A percentile compares a stretch with the other conserved stretches of the same genome.
These are phyloP conservation scores for Perca flavescens DNA, from an alignment of 2,113 vertebrate species.

Conservation along the genomic window DNA sequence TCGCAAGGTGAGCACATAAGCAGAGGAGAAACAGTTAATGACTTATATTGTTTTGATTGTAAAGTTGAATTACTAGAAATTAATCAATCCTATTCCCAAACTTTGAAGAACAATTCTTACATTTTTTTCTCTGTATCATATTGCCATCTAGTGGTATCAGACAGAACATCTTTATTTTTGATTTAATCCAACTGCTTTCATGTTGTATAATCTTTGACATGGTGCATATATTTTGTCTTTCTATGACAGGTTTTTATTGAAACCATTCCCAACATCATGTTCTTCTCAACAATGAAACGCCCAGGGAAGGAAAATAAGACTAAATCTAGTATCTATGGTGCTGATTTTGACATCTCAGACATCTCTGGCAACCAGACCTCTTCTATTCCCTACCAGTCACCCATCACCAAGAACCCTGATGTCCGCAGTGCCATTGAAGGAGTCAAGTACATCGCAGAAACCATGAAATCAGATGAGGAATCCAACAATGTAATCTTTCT, in stretches of 20 bases:
- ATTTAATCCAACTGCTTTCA: neutral
- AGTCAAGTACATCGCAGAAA: conserved; percentile 95
- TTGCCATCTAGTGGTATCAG: conserved; percentile 72
- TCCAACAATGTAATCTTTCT: conserved; percentile 89
- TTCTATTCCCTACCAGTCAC: conserved; percentile 89
- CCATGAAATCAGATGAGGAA: conserved; percentile 95
- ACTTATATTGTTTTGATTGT: conserved; percentile 56
- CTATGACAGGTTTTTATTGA: conserved; percentile 91
- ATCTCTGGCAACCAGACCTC: conserved; percentile 92
- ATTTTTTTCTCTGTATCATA: conserved; percentile 43
- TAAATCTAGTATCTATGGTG: conserved; percentile 86
- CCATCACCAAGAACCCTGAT: conserved; percentile 92
- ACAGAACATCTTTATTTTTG: neutral
- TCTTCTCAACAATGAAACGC: conserved; percentile 96
- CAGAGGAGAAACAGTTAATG: conserved; percentile 77
- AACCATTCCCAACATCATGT: conserved; percentile 95
- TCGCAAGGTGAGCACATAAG: conserved; percentile 89
- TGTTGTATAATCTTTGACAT: neutral
- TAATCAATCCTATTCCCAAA: neutral
- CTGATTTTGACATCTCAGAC: conserved; percentile 95
- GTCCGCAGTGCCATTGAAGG: conserved; percentile 97
- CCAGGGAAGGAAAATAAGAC: conserved; percentile 89
- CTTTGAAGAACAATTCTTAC: neutral
- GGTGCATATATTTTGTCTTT: conserved; percentile 13
- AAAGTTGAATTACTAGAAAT: neutral